phyloP scores from a whole-genome alignment of 2,113 vertebrate genomes.

The Clupea harengus region DNA sequence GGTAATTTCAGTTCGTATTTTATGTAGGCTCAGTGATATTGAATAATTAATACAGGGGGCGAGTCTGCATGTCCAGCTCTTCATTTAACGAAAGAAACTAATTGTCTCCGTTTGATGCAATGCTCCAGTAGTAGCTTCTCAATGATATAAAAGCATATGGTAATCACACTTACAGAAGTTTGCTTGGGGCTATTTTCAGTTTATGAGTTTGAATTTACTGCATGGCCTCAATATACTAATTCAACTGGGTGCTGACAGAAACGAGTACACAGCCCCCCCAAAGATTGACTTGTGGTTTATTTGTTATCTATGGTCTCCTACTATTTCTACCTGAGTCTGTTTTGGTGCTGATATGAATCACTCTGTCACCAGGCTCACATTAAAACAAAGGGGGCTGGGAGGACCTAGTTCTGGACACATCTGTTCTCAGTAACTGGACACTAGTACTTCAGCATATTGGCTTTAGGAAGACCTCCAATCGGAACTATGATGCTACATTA shows the following conservation, averaged over 20 bases:
- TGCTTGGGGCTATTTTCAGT: constrained; percentile 66
- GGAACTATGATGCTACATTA: neutral
- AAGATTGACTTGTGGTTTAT: constrained; percentile 24
- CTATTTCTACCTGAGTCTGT: constrained; percentile 14
- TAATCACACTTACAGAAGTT: constrained; percentile 52
- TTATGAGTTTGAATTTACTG: constrained; percentile 58
- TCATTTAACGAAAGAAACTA: neutral
- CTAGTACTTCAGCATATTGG: neutral
- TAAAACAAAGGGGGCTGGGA: constrained; percentile 31
- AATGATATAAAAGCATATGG: neutral
- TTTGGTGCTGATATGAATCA: constrained; percentile 34
- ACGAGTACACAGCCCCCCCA: constrained; percentile 21
- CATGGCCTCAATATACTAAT: constrained; percentile 52
- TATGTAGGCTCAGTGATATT: neutral
- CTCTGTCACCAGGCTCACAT: constrained; percentile 24
- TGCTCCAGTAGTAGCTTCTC: neutral
- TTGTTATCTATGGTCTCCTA: constrained; percentile 20
- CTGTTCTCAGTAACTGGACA: neutral
- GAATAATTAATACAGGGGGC: neutral
- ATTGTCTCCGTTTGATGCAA: neutral
- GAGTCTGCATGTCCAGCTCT: constrained; percentile 5
- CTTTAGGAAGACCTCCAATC: neutral
- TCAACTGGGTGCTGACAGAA: constrained; percentile 40
- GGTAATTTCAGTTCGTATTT: constrained; percentile 55
- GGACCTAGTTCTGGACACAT: neutral